Evolutionary conservation across 2,888 invertebrate species (phyloP), one percentile per base, ranked within the genome.

Genomic region (Clepsis dumicolana): DNA sequence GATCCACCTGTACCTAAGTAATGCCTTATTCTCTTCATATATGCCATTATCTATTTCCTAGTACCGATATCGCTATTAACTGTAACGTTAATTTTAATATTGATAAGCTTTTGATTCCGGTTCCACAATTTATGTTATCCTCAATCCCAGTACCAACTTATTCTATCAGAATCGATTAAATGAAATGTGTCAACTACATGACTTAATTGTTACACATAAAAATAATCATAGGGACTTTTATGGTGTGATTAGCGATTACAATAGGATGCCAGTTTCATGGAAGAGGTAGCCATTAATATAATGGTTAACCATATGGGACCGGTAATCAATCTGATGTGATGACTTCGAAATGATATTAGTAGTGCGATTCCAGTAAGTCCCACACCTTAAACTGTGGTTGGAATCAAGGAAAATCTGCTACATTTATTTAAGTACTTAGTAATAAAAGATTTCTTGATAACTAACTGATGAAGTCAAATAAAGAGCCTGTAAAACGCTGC

Each of bases 11-110:
- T 78, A 72, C n/a, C n/a, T n/a, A n/a, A 78, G 78, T 84, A 84
- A 85, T 84, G 80, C 78, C 70, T 81, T 74, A 82, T 86, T 86
- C 82, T 84, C 83, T 67, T 73, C 77, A 74, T 80, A 77, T 77
- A 75, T 77, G 74, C 74, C 78, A 82, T 86, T 84, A 83, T 76
- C 67, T 77, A 68, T 77, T 89, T 90, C 90, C 81, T 79, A 76
- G 86, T 86, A 89, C 72, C 74, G 63, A 70, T 48, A 48, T 76
- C 71, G 71, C 64, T 74, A 78, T 77, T 76, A 77, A 70, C 73
- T 76, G 71, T 75, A 74, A 72, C 71, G 70, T 72, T 68, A 56
- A 72, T 77, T 77, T 82, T 78, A 83, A 83, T 83, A 85, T 83
- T 79, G 74, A 84, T 84, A 81, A 78, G 72, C 74, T 69, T 73